Evolutionary conservation across 2,888 invertebrate species (phyloP), one percentile per base, ranked within the genome.

Genomic region (Drosophila prolongata): DNA sequence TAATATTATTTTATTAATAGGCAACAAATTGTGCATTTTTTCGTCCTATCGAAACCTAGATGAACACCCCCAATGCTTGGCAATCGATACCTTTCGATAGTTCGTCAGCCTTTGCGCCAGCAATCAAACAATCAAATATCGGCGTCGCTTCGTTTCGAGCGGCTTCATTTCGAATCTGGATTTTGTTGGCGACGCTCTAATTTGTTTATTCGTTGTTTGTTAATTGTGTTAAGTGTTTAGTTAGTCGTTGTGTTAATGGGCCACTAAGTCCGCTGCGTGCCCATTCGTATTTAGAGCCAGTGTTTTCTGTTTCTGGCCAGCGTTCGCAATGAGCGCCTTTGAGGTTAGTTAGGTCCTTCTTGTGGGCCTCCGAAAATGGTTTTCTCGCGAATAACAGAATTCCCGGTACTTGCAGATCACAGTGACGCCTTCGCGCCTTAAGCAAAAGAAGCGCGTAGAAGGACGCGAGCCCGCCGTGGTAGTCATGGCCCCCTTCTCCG

Each of bases 401-500:
- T 24, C 13, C 9, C 6, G 9, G 1, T 34, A n/a, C n/a, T 62
- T 64, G 3, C 53, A 92, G 92, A 87, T 92, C 40, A 89, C 80
- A 54, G 71, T 92, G 24, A 93, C 93, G 14, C 93, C 92, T 37
- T 83, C 91, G n/a, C 87, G 91, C 3, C 52, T 77, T 0, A 91
- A 90, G 67, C 86, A 79, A 49, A 90, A 90, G 66, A 90, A 84
- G 90, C 90, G 87, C 77, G 91, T 76, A 80, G 94, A 79, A 91
- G 91, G 78, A 68, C 90, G 75, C 79, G 93, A 91, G 77, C 91
- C 91, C 8, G 80, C 90, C 1, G 72, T 77, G 47, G 93, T 95
- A 13, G 90, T 94, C 47, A 92, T 95, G 80, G 95, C 94, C 11
- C 95, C 95, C 1, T 96, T 96, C 91, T 93, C 94, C n/a, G 92